These are phyloP conservation scores for Amiota minor DNA, from an alignment of 2,888 invertebrate genomes.

Conservation along the genomic window DNA sequence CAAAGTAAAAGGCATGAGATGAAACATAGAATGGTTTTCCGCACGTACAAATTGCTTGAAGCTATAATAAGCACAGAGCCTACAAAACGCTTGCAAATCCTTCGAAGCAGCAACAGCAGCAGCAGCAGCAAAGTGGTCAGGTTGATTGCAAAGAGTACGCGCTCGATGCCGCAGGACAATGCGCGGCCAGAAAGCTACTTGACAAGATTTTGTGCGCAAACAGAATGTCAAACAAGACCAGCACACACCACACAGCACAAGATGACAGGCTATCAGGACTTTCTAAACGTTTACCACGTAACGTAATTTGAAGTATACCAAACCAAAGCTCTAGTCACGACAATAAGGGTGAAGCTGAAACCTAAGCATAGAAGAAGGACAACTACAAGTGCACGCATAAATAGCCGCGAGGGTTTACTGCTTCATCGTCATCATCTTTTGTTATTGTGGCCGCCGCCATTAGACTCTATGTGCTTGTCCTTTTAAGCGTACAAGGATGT, in stretches of 20 bases:
- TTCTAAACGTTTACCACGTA: constrained; percentile 17
- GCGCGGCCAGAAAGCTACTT: constrained; percentile 26
- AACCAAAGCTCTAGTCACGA: constrained; percentile 31
- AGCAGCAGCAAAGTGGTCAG: constrained; percentile 20
- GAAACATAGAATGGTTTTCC: constrained; percentile 7
- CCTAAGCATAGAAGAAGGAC: constrained; percentile 49
- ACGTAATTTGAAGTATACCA: constrained; percentile 27
- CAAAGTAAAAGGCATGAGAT: background rate
- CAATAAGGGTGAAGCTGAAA: constrained; percentile 57
- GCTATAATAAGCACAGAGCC: constrained; percentile 60
- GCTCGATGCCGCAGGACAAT: constrained; percentile 8
- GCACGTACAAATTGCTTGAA: constrained; percentile 45
- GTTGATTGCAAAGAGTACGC: constrained; percentile 15
- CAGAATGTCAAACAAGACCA: constrained; percentile 17
- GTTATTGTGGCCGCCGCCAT: no score
- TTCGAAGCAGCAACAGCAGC: constrained; percentile 9
- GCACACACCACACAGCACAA: background rate
- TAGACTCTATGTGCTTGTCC: background rate
- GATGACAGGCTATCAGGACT: background rate
- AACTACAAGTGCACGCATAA: constrained; percentile 61
- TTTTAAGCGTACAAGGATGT: constrained; percentile 18
- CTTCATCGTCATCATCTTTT: background rate
- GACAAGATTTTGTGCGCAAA: constrained; percentile 23
- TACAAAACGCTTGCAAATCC: constrained; percentile 21
- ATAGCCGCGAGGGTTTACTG: constrained; percentile 51